phyloP scores from a whole-genome alignment of 2,888 invertebrate species.

The Brachycybe producta region DNA sequence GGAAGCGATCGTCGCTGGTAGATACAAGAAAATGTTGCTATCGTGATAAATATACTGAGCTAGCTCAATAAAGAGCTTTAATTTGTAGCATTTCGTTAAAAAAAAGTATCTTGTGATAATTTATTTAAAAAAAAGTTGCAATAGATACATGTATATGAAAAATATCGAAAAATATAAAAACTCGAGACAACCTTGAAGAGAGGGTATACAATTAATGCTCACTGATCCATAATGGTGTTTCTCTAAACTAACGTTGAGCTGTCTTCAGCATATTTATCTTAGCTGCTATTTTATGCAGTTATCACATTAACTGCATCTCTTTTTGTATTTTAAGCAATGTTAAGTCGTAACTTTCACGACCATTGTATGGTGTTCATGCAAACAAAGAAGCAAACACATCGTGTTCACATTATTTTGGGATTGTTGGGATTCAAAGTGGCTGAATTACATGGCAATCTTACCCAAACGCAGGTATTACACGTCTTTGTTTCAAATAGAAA shows the following conservation, averaged over 20 bases:
- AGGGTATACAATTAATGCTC: too few species aligned
- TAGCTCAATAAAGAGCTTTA: too few species aligned
- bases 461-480: conserved; percentile 57
- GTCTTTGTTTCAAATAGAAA: background rate
- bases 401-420: conserved; percentile 81
- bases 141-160: too few species aligned
- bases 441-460: conserved; percentile 89
- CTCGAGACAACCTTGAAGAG: too few species aligned
- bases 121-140: background rate
- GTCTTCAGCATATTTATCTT: too few species aligned
- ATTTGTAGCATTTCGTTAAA: background rate
- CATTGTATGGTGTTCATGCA: conserved; percentile 91
- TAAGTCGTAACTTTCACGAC: conserved; percentile 78
- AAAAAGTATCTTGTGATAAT: background rate
- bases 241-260: too few species aligned
- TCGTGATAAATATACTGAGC: background rate
- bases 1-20: conserved; percentile 66
- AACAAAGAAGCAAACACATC: conserved; percentile 90
- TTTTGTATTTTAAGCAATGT: conserved; percentile 42
- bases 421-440: conserved; percentile 73
- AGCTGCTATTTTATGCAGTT: too few species aligned
- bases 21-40: background rate
- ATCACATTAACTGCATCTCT: too few species aligned
- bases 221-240: too few species aligned
- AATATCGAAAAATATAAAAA: too few species aligned